Evolutionary conservation across 2,797 vertebrate species (phyloP), one percentile per base, ranked within the genome.

Genomic region (Synanceia verrucosa): DNA sequence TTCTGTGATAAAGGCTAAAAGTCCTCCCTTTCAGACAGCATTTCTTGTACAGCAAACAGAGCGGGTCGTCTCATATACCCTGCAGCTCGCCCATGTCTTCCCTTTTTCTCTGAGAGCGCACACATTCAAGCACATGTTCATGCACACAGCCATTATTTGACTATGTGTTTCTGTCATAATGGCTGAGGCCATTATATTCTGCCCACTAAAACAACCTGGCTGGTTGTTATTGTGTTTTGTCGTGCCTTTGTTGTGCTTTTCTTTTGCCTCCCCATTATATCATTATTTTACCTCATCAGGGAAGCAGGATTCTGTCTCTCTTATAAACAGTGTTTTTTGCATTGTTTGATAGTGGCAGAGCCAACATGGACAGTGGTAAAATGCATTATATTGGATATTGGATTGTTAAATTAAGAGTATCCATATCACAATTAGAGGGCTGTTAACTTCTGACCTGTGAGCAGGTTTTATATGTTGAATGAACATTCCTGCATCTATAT

Each of bases 101-200:
- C 18, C 10, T 33, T 76, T 47, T 61, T 69, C 39, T 60, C 43
- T 13, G 9, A 69, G 29, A 65, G 47, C 63, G 69, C 66, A 69
- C 65, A 64, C 56, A 57, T 81, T 76, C 50, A 76, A 46, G 24
- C 21, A 8, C 55, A 64, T 65, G 44, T 65, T 59, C 36, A 33
- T 81, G 36, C 53, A 73, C 78, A 79, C 50, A n/a, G 58, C 76
- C 81, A 89, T 90, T 91, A 88, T 85, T 85, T 85, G 55, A 76
- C 73, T 74, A 77, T 82, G 83, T 60, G 66, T 88, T 87, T 75
- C 74, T 57, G 51, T 83, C 79, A 69, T 92, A 90, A 91, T 91
- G 87, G 83, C 67, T 9, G 43, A 73, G 76, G 81, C 79, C 86
- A 89, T 91, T 92, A 89, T 89, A 84, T 79, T 69, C 60, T 81